Percentiles rank a stretch among this genome's conserved stretches.
phyloP scores from a whole-genome alignment of 2,797 vertebrate genomes.

The Enteromius unitaeniatus region DNA sequence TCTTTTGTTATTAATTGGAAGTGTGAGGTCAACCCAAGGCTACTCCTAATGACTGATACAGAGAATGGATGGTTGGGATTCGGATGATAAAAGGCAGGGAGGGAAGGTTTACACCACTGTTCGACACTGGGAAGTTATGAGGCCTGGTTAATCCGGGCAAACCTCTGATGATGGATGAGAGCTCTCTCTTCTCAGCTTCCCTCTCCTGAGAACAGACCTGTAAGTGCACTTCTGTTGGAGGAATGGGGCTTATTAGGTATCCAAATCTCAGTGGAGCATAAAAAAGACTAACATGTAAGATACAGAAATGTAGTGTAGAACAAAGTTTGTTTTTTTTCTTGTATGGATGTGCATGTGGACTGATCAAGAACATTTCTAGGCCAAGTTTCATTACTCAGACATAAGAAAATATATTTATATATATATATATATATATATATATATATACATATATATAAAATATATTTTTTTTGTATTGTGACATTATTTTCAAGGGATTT shows the following conservation, averaged over 20 bases:
- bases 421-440: too few species aligned
- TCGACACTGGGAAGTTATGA: constrained; percentile 44
- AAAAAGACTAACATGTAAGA: not conserved
- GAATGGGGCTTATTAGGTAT: constrained; percentile 37
- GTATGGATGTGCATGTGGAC: not conserved
- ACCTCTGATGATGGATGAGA: constrained; percentile 60
- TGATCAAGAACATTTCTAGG: not conserved
- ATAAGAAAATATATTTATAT: not conserved
- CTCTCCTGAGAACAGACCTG: constrained; percentile 65
- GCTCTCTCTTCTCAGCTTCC: constrained; percentile 47
- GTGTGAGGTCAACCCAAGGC: constrained; percentile 70
- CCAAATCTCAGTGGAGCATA: not conserved
- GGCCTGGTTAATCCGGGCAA: constrained; percentile 60
- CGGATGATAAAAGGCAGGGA: constrained; percentile 68
- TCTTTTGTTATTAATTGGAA: constrained; percentile 65
- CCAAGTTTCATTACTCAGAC: not conserved
- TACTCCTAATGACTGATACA: constrained; percentile 64
- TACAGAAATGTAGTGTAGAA: not conserved
- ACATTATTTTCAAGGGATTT: not conserved
- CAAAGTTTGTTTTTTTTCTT: not conserved
- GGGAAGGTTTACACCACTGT: constrained; percentile 35
- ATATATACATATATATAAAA: too few species aligned
- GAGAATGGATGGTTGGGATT: constrained; percentile 70
- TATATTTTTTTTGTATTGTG: not conserved
- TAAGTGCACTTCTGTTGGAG: constrained; percentile 68